phyloP scores from a whole-genome alignment of 2,113 vertebrate species.

The Rostratula benghalensis region DNA sequence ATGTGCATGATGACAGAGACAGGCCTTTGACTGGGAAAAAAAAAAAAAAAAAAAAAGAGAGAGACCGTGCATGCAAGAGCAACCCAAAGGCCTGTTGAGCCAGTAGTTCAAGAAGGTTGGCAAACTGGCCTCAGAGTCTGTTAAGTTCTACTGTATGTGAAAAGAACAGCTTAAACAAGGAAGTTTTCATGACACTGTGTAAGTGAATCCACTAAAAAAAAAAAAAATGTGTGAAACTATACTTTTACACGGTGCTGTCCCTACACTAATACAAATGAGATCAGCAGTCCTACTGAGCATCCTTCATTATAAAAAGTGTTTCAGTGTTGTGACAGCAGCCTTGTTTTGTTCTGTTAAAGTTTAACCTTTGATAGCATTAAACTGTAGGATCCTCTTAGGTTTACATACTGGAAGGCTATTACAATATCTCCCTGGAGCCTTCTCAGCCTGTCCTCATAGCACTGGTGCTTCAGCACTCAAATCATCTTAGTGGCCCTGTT shows the following conservation, averaged over 20 bases:
- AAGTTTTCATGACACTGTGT: not conserved
- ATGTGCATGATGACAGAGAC: not conserved
- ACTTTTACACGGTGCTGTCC: not conserved
- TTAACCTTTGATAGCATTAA: not conserved
- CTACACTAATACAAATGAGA: not conserved
- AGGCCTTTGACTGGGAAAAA: not conserved
- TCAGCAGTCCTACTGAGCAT: not conserved
- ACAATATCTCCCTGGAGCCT: too few relatives aligned
- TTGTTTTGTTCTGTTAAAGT: not conserved
- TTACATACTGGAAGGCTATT: not conserved
- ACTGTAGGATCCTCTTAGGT: not conserved
- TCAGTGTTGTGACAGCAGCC: not conserved
- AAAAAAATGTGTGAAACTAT: not conserved
- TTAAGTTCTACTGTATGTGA: not conserved
- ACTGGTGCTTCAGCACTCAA: too few relatives aligned
- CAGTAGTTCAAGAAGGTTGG: not conserved
- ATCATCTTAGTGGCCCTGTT: too few relatives aligned
- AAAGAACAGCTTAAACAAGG: not conserved
- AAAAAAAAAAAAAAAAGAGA: too few relatives aligned
- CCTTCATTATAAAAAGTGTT: not conserved
- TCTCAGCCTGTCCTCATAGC: too few relatives aligned
- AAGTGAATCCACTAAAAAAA: not conserved
- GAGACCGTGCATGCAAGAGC: not conserved
- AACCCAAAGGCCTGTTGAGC: not conserved
- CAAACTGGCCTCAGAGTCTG: not conserved